Evolutionary conservation across 2,797 vertebrate species (phyloP), one percentile per base, ranked within the genome.

Genomic region (Centropyge bicolor): DNA sequence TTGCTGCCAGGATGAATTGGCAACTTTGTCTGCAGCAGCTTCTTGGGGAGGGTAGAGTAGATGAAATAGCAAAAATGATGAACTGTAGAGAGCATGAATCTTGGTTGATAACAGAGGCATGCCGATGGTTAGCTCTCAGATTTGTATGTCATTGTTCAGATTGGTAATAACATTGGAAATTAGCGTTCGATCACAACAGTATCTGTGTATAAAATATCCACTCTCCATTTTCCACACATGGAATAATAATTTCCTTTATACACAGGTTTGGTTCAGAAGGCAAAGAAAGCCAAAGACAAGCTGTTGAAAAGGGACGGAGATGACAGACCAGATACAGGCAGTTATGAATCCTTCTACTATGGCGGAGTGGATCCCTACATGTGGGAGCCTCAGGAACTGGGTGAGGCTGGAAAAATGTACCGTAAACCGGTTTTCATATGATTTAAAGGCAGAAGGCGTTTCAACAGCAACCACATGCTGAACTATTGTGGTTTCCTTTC

Each of bases 311-410:
- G 92, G 54, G 98, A 98, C 67, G 97, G 96, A 74, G 97, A 97
- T 3, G 98, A 98, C 64, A 94, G 96, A 80, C 83, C 82, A 0
- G 97, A 98, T 14, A 94, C 95, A 0, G 96, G 95, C 57, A 95
- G 93, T 76, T 98, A 98, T 0, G 98, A 99, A 74, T 97, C 97
- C 1, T 98, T 97, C 91, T 98, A 96, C 91, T 98, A 98, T 60
- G 98, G 98, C 16, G 98, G 98, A 76, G 96, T 99, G 36, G 98
- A 99, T 88, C 97, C 98, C 0, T 98, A 96, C 79, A 98, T 99
- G 98, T 99, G 98, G 98, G 98, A 99, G 81, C 98, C 98, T 60
- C 98, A 99, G 89, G 98, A 99, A 89, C 94, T 99, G 66, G 98
- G 98, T 99, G 90, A 95, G 96, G 74, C 9, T 69, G 13, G 1